Evolutionary conservation across 2,797 vertebrate genomes (phyloP), one percentile per base, ranked within the genome.

Genomic region (Anableps anableps): DNA sequence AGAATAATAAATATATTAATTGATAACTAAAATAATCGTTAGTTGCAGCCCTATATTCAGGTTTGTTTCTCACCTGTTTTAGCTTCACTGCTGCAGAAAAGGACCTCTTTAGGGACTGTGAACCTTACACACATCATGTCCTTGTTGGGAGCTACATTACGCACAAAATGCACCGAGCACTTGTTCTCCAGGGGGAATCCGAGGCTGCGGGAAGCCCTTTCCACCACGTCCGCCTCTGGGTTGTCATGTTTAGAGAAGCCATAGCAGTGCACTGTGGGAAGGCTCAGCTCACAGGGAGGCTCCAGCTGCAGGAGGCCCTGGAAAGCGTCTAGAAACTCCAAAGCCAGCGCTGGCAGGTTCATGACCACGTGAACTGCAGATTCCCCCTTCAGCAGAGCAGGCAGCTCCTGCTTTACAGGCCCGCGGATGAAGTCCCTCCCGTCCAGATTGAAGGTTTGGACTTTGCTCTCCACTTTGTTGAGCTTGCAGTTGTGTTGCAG

Each of bases 101-200:
- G 94, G 41, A 97, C 86, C 0, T 96, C 93, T 2, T 90, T 94
- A 13, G 97, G 97, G 58, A 99, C 3, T 76, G 85, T 95, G 93
- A 99, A 99, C 73, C 92, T 97, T 80, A 99, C 93, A 85, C 99
- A 99, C 94, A 99, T 93, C 98, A 99, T 99, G 81, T 99, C 97
- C 93, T 99, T 99, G 94, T 97, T 98, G 0, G 99, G 99, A 0
- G 99, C 96, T 50, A 99, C 98, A 0, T 99, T 98, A 64, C 99
- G 96, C 75, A 99, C 99, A 79, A 94, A 94, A 89, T 97, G 95
- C 4, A 97, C 91, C 0, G 97, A 96, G 83, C 96, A 97, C 14
- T 76, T 82, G 1, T 94, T 89, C 13, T 95, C 93, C 81, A 99
- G 80, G 10, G 95, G 94, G 72, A 93, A 81, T 11, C 97, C 96